Evolutionary conservation across 35 echinoderm and acorn worm genomes (phyloP), one percentile per base, ranked within the genome.

Genomic region (Ophiothrix spiculata): DNA sequence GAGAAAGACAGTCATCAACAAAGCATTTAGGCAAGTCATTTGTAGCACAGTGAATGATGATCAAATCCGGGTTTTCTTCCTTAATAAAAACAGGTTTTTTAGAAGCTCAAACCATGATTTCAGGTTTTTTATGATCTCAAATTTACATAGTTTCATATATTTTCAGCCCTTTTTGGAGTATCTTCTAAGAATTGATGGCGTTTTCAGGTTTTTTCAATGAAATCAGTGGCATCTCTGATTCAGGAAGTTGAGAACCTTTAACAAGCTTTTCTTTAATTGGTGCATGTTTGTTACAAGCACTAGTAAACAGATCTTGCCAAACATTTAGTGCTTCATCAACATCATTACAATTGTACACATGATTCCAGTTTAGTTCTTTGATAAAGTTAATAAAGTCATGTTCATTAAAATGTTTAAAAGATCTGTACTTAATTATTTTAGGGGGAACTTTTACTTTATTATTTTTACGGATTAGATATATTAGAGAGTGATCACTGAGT

Each of bases 181-280:
- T n/a, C n/a, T n/a, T n/a, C n/a, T n/a, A n/a, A n/a, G n/a, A n/a
- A n/a, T n/a, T n/a, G n/a, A n/a, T n/a, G n/a, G n/a, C n/a, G n/a
- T n/a, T n/a, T n/a, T n/a, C n/a, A n/a, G n/a, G n/a, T n/a, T n/a
- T n/a, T n/a, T n/a, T n/a, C n/a, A n/a, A n/a, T n/a, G n/a, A n/a
- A n/a, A n/a, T n/a, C n/a, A n/a, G n/a, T n/a, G n/a, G n/a, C n/a
- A n/a, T n/a, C n/a, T n/a, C n/a, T n/a, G n/a, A n/a, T n/a, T n/a
- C n/a, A n/a, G n/a, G n/a, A n/a, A n/a, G 60, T 69, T 69, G 60
- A 69, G 60, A 69, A 69, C 60, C 60, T 25, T 69, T 15, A 69
- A 10, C 25, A 69, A 15, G 8, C 29, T 69, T 15, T 69, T 10
- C 60, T 69, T 69, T 69, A 69, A 69, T 69, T 25, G 8, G 42